These are phyloP conservation scores for Elaphurus davidianus DNA, from an alignment of 2,113 vertebrate species.

Conservation along the genomic window DNA sequence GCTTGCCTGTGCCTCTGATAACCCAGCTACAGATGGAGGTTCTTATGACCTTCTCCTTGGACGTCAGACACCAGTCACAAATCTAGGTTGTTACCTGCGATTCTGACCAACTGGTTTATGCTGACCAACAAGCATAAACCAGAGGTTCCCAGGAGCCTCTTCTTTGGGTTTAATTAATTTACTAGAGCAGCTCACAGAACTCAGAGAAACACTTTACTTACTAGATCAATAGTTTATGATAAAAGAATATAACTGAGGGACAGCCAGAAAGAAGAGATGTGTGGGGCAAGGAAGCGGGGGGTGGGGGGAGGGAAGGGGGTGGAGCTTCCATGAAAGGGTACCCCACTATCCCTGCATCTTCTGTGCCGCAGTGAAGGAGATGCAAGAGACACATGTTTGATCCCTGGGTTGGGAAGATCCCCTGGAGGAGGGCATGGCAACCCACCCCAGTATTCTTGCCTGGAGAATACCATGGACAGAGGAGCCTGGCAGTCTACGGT, in stretches of 20 bases:
- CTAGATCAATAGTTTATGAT: neutral
- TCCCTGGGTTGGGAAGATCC: neutral
- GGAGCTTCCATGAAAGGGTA: neutral
- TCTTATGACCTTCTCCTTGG: neutral
- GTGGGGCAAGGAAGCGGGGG: neutral
- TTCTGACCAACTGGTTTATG: neutral
- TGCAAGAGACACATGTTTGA: neutral
- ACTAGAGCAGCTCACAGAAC: neutral
- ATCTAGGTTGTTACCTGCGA: neutral
- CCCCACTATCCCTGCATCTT: neutral
- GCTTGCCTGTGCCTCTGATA: neutral
- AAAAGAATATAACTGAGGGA: neutral
- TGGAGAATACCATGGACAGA: neutral
- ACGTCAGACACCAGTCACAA: neutral
- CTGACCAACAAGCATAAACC: neutral
- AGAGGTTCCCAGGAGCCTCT: neutral
- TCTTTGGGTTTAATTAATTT: neutral
- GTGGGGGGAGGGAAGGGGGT: neutral
- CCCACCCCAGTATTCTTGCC: neutral
- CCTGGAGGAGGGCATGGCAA: neutral
- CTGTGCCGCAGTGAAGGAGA: neutral
- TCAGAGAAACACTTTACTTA: neutral
- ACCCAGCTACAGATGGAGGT: neutral
- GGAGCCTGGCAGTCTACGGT: neutral
- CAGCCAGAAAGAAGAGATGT: neutral